Conservation (phyloP, 2,888 invertebrate species). For the Nomada lathburiana region DNA sequence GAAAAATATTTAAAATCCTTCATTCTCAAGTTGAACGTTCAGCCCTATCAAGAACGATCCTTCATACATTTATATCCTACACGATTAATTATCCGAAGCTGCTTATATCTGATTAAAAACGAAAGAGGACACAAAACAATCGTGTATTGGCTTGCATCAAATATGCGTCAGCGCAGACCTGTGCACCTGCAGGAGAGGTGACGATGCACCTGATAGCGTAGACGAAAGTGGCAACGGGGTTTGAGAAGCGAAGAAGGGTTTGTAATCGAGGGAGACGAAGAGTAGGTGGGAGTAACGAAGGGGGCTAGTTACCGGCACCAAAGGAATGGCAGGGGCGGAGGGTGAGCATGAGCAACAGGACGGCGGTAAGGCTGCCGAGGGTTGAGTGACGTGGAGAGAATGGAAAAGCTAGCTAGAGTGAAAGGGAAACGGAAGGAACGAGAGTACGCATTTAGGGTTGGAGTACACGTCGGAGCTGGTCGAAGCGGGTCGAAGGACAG, state of each 20-base stretch:
- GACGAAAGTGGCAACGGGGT: constrained; percentile 10
- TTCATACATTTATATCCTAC: neutral
- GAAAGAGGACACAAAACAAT: neutral
- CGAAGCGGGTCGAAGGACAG: neutral
- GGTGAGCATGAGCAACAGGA: constrained; percentile 48
- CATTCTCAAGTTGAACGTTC: too few species aligned
- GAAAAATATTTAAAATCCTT: neutral
- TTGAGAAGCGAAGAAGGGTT: neutral
- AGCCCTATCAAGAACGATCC: too few species aligned
- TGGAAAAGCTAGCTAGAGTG: neutral
- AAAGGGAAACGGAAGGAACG: constrained; percentile 24
- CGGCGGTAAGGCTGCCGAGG: neutral
- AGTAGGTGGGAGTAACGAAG: constrained; percentile 4
- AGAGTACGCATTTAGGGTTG: neutral
- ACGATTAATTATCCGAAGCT: neutral
- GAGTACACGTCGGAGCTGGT: neutral
- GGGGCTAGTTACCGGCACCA: constrained; percentile 6
- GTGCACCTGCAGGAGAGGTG: constrained; percentile 7
- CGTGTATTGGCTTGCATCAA: neutral
- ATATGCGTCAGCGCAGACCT: constrained; percentile 27
- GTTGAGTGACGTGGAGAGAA: neutral
- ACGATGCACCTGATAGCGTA: constrained; percentile 49
- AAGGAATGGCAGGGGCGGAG: neutral
- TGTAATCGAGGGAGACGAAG: neutral
- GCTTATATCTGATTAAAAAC: neutral